phyloP scores from a whole-genome alignment of 2,888 invertebrate species.

The Callimorpha dominula region DNA sequence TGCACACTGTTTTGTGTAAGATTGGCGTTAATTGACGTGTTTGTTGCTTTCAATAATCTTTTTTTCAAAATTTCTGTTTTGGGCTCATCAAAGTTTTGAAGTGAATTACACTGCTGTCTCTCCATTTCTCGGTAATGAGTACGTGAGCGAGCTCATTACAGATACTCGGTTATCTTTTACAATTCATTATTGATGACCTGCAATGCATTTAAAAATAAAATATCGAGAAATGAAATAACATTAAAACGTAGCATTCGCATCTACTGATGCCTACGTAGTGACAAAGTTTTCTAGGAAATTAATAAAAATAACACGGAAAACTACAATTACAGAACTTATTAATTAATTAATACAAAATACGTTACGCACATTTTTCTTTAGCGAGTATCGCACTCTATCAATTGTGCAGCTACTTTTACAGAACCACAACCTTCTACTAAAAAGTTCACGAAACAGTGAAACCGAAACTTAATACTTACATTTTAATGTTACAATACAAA shows the following conservation, averaged over 20 bases:
- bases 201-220: constrained; percentile 81
- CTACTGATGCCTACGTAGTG: constrained; percentile 45
- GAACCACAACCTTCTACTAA: constrained; percentile 82
- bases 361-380: constrained; percentile 72
- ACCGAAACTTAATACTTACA: constrained; percentile 69
- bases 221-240: constrained; percentile 73
- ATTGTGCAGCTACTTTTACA: constrained; percentile 84
- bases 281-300: constrained; percentile 48
- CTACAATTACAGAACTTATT: constrained; percentile 38
- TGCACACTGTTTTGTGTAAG: constrained; percentile 72
- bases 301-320: constrained; percentile 31
- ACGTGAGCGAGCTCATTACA: constrained; percentile 76
- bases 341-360: constrained; percentile 43
- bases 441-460: constrained; percentile 80
- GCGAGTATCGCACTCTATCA: constrained; percentile 80
- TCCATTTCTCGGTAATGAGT: constrained; percentile 80
- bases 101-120: constrained; percentile 82
- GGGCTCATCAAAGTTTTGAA: constrained; percentile 85
- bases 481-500: constrained; percentile 58
- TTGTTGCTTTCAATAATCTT: constrained; percentile 80
- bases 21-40: constrained; percentile 66
- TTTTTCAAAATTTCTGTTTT: constrained; percentile 85
- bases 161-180: constrained; percentile 73
- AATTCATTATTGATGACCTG: constrained; percentile 78
- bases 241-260: constrained; percentile 57